Conservation (phyloP, 2,888 invertebrate genomes). For the Pyrgus malvae region DNA sequence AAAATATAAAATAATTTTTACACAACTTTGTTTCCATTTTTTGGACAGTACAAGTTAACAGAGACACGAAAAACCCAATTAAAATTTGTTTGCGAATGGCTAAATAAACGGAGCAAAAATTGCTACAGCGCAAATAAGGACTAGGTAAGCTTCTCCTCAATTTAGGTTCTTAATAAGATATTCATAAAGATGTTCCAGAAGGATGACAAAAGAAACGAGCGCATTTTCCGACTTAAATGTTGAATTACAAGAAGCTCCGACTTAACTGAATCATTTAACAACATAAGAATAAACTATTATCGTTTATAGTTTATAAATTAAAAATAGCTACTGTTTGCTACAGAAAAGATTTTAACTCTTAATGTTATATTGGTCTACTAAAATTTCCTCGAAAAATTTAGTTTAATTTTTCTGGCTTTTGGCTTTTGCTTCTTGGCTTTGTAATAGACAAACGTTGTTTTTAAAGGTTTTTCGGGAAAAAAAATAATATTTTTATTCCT, state of each 20-base stretch:
- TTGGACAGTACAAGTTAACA: slow-evolving; percentile 62
- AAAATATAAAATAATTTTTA: slow-evolving; percentile 34
- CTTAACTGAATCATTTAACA: background rate
- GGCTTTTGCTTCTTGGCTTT: too few relatives aligned
- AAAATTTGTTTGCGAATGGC: slow-evolving; percentile 75
- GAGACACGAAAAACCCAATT: slow-evolving; percentile 72
- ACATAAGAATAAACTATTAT: background rate
- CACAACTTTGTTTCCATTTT: slow-evolving; percentile 50
- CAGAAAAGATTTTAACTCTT: too few relatives aligned
- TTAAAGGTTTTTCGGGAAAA: too few relatives aligned
- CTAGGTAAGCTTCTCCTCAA: slow-evolving; percentile 71
- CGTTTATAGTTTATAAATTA: background rate
- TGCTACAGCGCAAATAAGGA: slow-evolving; percentile 67
- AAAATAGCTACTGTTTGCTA: too few relatives aligned
- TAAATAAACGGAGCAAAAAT: slow-evolving; percentile 70
- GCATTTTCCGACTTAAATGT: slow-evolving; percentile 55
- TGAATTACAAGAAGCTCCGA: slow-evolving; percentile 55
- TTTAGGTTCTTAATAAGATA: slow-evolving; percentile 75
- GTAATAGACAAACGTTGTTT: too few relatives aligned
- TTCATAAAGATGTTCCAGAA: slow-evolving; percentile 69
- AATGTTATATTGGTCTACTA: too few relatives aligned
- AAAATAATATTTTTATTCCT: too few relatives aligned
- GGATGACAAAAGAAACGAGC: slow-evolving; percentile 60
- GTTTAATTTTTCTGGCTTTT: too few relatives aligned
- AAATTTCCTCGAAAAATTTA: too few relatives aligned